Evolutionary conservation across 1,140 invertebrate species (phyloP), one percentile per base, ranked within the genome.

Genomic region (Arion vulgaris): DNA sequence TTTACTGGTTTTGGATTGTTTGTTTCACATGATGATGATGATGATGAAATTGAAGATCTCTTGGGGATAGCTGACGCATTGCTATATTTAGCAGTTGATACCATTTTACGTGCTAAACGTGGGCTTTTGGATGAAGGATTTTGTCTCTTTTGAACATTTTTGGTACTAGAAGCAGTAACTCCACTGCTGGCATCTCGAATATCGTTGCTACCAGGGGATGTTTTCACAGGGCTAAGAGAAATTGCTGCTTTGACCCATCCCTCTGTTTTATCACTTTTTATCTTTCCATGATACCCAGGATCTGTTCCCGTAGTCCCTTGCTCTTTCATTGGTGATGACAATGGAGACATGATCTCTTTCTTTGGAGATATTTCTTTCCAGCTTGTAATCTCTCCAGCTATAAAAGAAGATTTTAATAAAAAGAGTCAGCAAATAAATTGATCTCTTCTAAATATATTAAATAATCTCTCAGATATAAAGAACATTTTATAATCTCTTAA

Each of bases 281-380:
- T 32, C 69, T 72, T 80, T 74, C 57, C 82, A 72, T 74, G 66
- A 66, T 41, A 28, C 34, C 62, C 62, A 53, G 32, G 57, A 77
- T 82, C 79, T 71, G 51, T 39, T 83, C 78, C 80, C 72, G 36
- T 75, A 72, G 82, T 80, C 69, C 28, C 39, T 32, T 84, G 32
- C 68, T 68, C 41, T 53, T 79, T 85, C 34, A 34, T 41, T 36
- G 76, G 76, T 13, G 76, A 78, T 39, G 57, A 66, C 0, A 39
- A 0, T 17, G 34, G 38, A 78, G 76, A 39, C 17, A 34, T 26
- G 23, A 66, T 83, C 71, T 84, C 83, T 57, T 87, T 87, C 0
- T 84, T 85, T 28, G 87, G 86, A 11, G 88, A 87, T 17, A 85
- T 57, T 49, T 88, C 85, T 71, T 87, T 87, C 86, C 86, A 86